Base-by-base conservation (phyloP, 2,797 vertebrate species). In the Alauda arvensis region DNA sequence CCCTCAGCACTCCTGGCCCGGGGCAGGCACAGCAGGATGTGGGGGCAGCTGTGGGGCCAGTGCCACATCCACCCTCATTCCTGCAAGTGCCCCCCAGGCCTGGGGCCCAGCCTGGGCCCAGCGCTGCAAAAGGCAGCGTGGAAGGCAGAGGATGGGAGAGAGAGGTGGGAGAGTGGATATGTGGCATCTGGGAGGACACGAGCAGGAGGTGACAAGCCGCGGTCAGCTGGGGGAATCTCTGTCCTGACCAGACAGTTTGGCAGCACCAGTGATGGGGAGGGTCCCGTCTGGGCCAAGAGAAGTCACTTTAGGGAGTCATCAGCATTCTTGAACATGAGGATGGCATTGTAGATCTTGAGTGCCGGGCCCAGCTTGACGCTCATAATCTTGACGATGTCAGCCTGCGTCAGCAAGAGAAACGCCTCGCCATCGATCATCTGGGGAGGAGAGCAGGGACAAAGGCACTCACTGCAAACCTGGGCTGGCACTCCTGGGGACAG, bases 341-440 rank as follows among this genome's bases (percentile, higher is more conserved):
- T 99, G 96, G 99, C 98, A 28, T 99, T 99, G 97, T 99, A 99
- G 96, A 99, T 99, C 97, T 99, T 99, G 93, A 99, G 98, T 37
- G 99, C 99, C 0, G 99, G 99, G 77, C 99, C 99, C 52, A 99
- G 97, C 95, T 99, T 99, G 95, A 99, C 98, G 85, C 98, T 99
- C 99, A 99, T 98, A 94, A 99, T 99, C 97, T 99, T 99, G 96
- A 99, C 99, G 74, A 99, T 99, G 96, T 99, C 99, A 23, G 98
- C 98, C 97, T 99, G 99, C 5, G 98, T 99, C 95, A 99, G 98
- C 95, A 99, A 96, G 93, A 99, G 98, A 96, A 99, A 99, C 6
- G 99, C 98, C 92, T 99, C 99, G 6, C 99, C 99, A 40, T 99
- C 99, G 43, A 99, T 99, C 98, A 99, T 99, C 99, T 99, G 83